Conservation (phyloP, 2,888 invertebrate species). For the Pterostichus niger region DNA sequence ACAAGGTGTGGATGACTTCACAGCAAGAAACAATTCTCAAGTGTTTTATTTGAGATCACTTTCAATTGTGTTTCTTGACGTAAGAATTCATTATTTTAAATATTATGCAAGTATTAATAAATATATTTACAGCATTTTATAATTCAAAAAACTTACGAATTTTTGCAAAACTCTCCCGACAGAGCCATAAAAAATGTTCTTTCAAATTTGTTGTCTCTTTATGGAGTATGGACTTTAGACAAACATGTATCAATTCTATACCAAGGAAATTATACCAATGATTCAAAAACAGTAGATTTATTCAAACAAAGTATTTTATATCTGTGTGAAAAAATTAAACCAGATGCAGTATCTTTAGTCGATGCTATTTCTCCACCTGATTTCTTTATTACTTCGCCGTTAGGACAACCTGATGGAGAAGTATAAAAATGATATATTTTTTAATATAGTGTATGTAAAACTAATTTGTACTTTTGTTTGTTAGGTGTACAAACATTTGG, state of each 20-base stretch:
- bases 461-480: constrained; percentile 68
- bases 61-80: constrained; percentile 90
- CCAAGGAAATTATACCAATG: constrained; percentile 82
- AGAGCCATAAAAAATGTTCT: constrained; percentile 79
- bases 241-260: constrained; percentile 88
- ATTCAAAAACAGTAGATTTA: constrained; percentile 79
- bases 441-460: neutral
- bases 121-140: constrained; percentile 78
- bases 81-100: constrained; percentile 73
- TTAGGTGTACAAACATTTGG: constrained; percentile 87
- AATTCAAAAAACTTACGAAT: constrained; percentile 78
- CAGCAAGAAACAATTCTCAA: constrained; percentile 91
- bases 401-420: constrained; percentile 92
- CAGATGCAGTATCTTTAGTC: constrained; percentile 87
- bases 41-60: constrained; percentile 89
- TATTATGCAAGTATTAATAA: constrained; percentile 9
- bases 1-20: constrained; percentile 83
- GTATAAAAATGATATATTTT: constrained; percentile 76
- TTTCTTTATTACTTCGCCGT: constrained; percentile 89
- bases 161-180: constrained; percentile 77
- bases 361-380: constrained; percentile 94
- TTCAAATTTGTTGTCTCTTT: constrained; percentile 81
- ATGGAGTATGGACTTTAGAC: constrained; percentile 85
- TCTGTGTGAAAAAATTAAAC: constrained; percentile 82
- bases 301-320: constrained; percentile 85